phyloP scores from a whole-genome alignment of 2,113 vertebrate genomes.

The Brachyhypopomus gauderio region DNA sequence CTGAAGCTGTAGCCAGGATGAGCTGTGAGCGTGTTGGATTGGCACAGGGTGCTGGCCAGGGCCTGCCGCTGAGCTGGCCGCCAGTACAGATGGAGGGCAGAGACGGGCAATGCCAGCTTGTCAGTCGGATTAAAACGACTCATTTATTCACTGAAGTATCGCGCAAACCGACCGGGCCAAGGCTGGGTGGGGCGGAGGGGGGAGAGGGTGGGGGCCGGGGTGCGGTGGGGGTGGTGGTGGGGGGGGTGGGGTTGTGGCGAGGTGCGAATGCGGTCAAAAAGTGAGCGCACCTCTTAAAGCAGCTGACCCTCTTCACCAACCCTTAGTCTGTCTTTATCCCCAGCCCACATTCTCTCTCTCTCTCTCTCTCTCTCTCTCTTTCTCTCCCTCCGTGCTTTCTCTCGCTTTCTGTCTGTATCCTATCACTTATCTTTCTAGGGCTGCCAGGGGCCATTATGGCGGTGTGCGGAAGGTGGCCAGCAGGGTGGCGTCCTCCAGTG shows the following conservation, averaged over 20 bases:
- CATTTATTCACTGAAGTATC: constrained; percentile 99
- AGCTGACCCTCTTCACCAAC: constrained; percentile 49
- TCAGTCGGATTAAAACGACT: constrained; percentile 99
- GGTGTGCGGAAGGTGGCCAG: constrained; percentile 94
- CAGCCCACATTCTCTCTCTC: constrained; percentile 61
- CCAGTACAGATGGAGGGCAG: constrained; percentile 99
- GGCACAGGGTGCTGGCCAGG: constrained; percentile 78
- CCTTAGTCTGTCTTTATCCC: neutral
- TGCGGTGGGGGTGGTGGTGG: constrained; percentile 41
- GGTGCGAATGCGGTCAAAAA: constrained; percentile 68
- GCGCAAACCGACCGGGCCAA: constrained; percentile 94
- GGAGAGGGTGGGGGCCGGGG: constrained; percentile 58
- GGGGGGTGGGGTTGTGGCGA: constrained; percentile 49
- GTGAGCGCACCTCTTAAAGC: constrained; percentile 65
- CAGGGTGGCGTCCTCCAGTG: constrained; percentile 90
- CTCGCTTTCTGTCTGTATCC: constrained; percentile 56
- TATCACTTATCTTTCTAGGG: constrained; percentile 74
- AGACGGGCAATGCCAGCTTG: constrained; percentile 98
- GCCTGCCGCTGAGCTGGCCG: constrained; percentile 80
- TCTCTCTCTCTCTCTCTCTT: constrained; percentile 67
- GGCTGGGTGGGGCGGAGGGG: constrained; percentile 75
- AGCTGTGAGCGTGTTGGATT: constrained; percentile 82
- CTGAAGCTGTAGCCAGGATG: constrained; percentile 81
- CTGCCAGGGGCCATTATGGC: constrained; percentile 99
- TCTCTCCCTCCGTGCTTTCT: constrained; percentile 64